A percentile compares a stretch with the other conserved stretches of the same genome.
Conservation (phyloP, 2,113 vertebrate genomes). For the Cyprinodon tularosa region DNA sequence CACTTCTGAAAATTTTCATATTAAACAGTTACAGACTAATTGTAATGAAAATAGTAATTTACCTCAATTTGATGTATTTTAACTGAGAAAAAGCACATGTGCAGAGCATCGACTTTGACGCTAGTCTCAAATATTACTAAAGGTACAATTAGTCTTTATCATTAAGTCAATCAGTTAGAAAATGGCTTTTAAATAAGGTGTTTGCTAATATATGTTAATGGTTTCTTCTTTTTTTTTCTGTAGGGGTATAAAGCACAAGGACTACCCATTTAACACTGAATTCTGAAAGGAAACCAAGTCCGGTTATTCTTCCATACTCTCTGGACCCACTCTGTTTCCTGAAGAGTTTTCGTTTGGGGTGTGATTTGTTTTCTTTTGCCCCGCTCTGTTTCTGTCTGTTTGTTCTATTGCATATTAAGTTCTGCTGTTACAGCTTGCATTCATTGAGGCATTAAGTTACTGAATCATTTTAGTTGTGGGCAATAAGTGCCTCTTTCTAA, state of each 20-base stretch:
- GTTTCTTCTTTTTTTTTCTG: background rate
- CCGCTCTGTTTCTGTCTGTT: no score
- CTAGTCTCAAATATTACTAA: no score
- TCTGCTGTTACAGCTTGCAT: background rate
- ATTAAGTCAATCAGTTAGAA: background rate
- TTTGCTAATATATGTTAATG: background rate
- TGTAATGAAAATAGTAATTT: background rate
- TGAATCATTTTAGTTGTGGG: background rate
- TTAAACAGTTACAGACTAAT: no score
- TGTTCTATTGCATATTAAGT: background rate
- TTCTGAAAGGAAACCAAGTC: slow-evolving; percentile 45
- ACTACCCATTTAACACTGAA: slow-evolving; percentile 72
- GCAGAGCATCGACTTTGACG: background rate
- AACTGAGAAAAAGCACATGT: background rate
- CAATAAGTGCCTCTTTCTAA: background rate
- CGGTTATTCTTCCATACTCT: background rate
- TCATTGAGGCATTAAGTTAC: background rate
- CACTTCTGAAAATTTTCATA: no score
- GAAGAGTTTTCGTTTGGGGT: background rate
- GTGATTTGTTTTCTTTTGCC: background rate
- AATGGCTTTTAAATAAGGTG: background rate
- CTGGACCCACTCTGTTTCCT: background rate
- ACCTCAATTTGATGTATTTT: background rate
- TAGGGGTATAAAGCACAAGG: slow-evolving; percentile 72
- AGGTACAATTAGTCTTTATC: background rate